Conservation (phyloP, 2,888 invertebrate genomes). For the Noctua pronuba region DNA sequence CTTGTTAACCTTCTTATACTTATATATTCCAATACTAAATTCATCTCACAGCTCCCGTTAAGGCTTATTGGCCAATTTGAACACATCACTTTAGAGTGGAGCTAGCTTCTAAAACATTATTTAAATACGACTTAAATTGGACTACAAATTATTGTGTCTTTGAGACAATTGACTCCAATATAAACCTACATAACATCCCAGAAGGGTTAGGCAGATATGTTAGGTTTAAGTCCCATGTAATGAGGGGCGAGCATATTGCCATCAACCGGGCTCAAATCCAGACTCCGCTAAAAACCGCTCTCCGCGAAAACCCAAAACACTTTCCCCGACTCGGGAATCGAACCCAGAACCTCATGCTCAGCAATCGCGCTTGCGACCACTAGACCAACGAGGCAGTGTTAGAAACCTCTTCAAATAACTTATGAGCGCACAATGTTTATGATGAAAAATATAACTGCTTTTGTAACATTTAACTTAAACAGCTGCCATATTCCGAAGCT, state of each 20-base stretch:
- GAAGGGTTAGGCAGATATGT: too few relatives aligned
- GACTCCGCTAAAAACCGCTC: too few relatives aligned
- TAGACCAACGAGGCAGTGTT: too few relatives aligned
- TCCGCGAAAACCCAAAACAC: too few relatives aligned
- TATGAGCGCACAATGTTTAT: too few relatives aligned
- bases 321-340: too few relatives aligned
- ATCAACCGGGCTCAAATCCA: too few relatives aligned
- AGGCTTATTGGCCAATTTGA: slow-evolving; percentile 87
- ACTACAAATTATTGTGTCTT: background rate
- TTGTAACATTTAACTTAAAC: background rate
- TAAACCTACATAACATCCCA: too few relatives aligned
- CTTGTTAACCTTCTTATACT: slow-evolving; percentile 64
- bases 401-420: background rate
- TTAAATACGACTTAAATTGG: background rate
- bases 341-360: too few relatives aligned
- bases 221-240: too few relatives aligned
- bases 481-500: slow-evolving; percentile 51
- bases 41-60: slow-evolving; percentile 88
- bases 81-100: slow-evolving; percentile 77
- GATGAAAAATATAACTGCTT: background rate
- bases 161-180: background rate
- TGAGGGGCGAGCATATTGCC: too few relatives aligned
- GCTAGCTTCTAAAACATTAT: slow-evolving; percentile 60
- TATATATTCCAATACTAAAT: slow-evolving; percentile 75
- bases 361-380: too few relatives aligned